Evolutionary conservation across 2,888 invertebrate genomes (phyloP).

Genomic region (Rhaphigaster nebulosa): DNA sequence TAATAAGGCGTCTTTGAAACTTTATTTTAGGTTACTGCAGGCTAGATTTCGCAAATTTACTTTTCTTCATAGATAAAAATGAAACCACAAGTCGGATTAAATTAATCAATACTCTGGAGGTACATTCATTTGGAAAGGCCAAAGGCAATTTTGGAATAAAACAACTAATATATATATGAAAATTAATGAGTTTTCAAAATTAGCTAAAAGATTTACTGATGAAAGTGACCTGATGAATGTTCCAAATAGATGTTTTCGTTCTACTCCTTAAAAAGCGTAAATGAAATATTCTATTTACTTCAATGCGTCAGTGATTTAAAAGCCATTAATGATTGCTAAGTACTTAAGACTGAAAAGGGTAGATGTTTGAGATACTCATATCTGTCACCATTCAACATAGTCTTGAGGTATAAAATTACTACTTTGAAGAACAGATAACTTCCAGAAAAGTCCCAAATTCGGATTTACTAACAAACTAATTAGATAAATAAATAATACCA

Average conservation of each 20-base stretch:
- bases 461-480: no score
- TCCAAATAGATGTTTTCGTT: not conserved
- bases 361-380: not conserved
- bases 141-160: no score
- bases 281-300: not conserved
- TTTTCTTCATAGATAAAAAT: not conserved
- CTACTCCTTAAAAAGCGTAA: not conserved
- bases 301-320: not conserved
- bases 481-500: not conserved
- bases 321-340: not conserved
- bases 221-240: not conserved
- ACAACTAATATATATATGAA: not conserved
- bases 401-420: no score
- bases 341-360: no score
- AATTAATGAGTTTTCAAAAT: not conserved
- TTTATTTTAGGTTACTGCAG: no score
- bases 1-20: no score
- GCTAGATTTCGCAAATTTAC: not conserved
- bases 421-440: no score
- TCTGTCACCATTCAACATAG: no score
- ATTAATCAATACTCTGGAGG: not conserved
- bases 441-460: no score
- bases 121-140: not conserved
- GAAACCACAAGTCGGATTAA: not conserved
- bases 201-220: not conserved